Percentiles rank a stretch among this genome's conserved stretches.
Conservation (phyloP, 1,140 invertebrate species). For the Calephelis nemesis region DNA sequence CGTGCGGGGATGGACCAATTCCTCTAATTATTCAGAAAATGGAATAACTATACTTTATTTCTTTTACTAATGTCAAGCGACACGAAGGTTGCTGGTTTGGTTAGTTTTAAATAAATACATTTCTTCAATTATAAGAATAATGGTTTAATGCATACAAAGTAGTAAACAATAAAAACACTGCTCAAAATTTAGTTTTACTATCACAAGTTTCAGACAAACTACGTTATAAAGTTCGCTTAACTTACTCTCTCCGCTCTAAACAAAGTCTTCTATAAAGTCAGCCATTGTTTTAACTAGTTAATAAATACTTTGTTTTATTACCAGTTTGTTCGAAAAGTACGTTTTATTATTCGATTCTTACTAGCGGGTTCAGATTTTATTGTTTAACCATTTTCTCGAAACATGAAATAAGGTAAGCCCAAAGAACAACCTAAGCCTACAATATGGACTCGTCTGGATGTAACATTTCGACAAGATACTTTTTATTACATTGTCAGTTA, state of each 20-base stretch:
- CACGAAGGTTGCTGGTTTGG: too few species aligned
- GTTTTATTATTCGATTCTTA: conserved; percentile 8
- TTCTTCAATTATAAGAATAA: not conserved
- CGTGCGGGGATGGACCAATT: too few species aligned
- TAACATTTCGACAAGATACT: too few species aligned
- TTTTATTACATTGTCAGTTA: too few species aligned
- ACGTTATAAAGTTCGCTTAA: conserved; percentile 15
- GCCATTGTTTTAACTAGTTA: conserved; percentile 14
- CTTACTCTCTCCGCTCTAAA: conserved; percentile 9
- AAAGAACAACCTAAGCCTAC: too few species aligned
- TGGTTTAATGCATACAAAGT: not conserved
- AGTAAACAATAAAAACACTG: conserved; percentile 3
- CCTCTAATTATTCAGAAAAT: too few species aligned
- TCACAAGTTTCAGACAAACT: conserved; percentile 11
- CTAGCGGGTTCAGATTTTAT: too few species aligned
- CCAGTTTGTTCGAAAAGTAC: not conserved
- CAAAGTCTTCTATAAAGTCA: conserved; percentile 17
- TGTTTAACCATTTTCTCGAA: too few species aligned
- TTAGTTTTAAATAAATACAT: not conserved
- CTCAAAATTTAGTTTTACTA: conserved; percentile 16
- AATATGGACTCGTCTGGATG: too few species aligned
- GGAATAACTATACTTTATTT: not conserved
- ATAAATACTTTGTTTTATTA: conserved; percentile 16
- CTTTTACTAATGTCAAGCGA: too few species aligned
- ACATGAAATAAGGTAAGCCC: too few species aligned